phyloP scores from a whole-genome alignment of 2,888 invertebrate species.

The Fabriciana adippe region DNA sequence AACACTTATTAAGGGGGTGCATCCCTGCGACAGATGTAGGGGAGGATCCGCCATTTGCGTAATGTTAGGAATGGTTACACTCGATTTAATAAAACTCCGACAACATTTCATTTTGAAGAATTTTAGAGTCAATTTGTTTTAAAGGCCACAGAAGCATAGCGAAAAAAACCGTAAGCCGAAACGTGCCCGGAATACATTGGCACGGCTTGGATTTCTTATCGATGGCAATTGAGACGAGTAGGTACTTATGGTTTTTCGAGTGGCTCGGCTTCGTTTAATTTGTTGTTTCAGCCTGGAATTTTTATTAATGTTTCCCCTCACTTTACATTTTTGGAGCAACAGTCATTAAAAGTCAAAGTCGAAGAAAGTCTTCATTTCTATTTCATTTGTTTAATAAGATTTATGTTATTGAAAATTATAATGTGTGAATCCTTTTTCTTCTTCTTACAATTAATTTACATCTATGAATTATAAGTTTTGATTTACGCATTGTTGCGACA shows the following conservation, averaged over 20 bases:
- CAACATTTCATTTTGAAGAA: slow-evolving; percentile 81
- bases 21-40: slow-evolving; percentile 82
- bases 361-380: slow-evolving; percentile 7
- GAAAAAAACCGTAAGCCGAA: slow-evolving; percentile 79
- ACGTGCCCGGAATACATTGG: slow-evolving; percentile 81
- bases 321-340: slow-evolving; percentile 63
- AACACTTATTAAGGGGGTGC: slow-evolving; percentile 83
- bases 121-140: slow-evolving; percentile 82
- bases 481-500: too few species aligned
- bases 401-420: slow-evolving; percentile 11
- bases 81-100: slow-evolving; percentile 82
- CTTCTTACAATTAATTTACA: too few species aligned
- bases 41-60: slow-evolving; percentile 81
- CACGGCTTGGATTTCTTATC: slow-evolving; percentile 81
- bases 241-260: slow-evolving; percentile 81
- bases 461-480: too few species aligned
- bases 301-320: slow-evolving; percentile 80
- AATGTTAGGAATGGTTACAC: slow-evolving; percentile 82
- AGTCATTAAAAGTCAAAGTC: slow-evolving; percentile 29
- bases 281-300: slow-evolving; percentile 82
- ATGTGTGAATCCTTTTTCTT: too few species aligned
- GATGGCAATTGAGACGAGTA: slow-evolving; percentile 81
- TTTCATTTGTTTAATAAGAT: slow-evolving; percentile 7
- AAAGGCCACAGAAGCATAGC: slow-evolving; percentile 77
- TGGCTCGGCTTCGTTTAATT: slow-evolving; percentile 82